Evolutionary conservation across 2,797 vertebrate genomes (phyloP).

Genomic region (Thalassophryne amazonica): DNA sequence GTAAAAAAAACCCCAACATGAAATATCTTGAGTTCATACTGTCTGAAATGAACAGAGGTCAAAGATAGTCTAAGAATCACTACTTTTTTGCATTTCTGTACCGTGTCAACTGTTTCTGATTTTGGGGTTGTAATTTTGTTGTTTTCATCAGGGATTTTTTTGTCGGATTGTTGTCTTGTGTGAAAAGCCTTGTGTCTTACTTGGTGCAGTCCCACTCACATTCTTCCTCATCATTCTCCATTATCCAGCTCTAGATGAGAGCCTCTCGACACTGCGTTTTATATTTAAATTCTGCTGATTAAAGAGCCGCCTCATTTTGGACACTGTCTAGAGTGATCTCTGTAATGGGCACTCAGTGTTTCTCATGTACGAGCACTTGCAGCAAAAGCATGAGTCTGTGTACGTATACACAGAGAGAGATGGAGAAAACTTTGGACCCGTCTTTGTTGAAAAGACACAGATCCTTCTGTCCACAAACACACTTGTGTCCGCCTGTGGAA

Average conservation of each 20-base stretch:
- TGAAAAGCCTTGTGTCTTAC: background rate
- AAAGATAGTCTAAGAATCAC: too few species aligned
- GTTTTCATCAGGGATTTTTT: too few species aligned
- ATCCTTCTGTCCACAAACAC: slow-evolving; percentile 47
- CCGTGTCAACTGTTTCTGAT: background rate
- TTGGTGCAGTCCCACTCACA: background rate
- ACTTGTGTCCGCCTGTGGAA: slow-evolving; percentile 46
- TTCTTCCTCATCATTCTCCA: background rate
- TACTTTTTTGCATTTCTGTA: too few species aligned
- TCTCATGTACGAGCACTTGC: slow-evolving; percentile 2
- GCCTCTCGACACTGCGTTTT: slow-evolving; percentile 5
- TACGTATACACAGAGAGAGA: background rate
- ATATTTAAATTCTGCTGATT: slow-evolving; percentile 9
- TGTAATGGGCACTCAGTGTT: background rate
- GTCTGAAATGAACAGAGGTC: too few species aligned
- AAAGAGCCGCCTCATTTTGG: slow-evolving; percentile 5
- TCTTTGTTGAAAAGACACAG: slow-evolving; percentile 32
- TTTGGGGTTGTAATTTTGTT: slow-evolving; percentile 3
- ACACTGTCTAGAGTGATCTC: slow-evolving; percentile 3
- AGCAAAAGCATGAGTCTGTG: background rate
- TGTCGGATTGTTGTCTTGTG: background rate
- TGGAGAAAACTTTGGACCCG: background rate
- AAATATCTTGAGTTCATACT: too few species aligned
- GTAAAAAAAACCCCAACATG: too few species aligned
- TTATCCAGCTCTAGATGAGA: background rate